These are phyloP conservation scores for Diachasmimorpha longicaudata DNA, from an alignment of 1,140 invertebrate genomes.

Conservation along the genomic window DNA sequence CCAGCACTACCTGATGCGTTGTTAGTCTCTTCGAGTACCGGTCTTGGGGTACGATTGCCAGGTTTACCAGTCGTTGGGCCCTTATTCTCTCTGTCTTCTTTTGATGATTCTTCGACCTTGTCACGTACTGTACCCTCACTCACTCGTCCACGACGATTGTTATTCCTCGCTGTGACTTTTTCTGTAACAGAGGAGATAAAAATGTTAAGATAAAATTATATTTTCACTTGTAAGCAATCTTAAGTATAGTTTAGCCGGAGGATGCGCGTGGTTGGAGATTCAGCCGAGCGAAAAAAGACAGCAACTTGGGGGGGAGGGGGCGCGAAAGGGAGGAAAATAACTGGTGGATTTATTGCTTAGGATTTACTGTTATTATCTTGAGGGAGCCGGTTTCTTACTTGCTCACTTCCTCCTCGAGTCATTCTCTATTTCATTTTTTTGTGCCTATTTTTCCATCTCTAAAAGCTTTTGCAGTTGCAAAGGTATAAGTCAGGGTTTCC, in stretches of 20 bases:
- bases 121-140: constrained; percentile 49
- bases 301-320: constrained; percentile 18
- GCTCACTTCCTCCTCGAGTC: constrained; percentile 34
- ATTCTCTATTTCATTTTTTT: constrained; percentile 25
- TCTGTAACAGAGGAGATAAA: constrained; percentile 48
- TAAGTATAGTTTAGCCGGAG: not conserved
- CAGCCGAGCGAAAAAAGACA: constrained; percentile 25
- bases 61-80: constrained; percentile 49
- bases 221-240: not conserved
- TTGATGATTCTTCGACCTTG: constrained; percentile 41
- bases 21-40: constrained; percentile 58
- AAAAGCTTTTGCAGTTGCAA: not conserved
- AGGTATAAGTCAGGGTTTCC: not conserved
- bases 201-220: not conserved
- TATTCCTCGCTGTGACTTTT: constrained; percentile 44
- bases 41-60: constrained; percentile 48
- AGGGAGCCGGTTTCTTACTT: constrained; percentile 35
- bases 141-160: constrained; percentile 47
- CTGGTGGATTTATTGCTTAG: constrained; percentile 55
- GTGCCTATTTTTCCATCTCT: not conserved
- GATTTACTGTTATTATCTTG: constrained; percentile 62
- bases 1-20: constrained; percentile 43
- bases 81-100: constrained; percentile 62
- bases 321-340: constrained; percentile 24
- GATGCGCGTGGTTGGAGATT: not conserved